phyloP scores from a whole-genome alignment of 2,113 vertebrate genomes.

The Onychorhynchus coronatus region DNA sequence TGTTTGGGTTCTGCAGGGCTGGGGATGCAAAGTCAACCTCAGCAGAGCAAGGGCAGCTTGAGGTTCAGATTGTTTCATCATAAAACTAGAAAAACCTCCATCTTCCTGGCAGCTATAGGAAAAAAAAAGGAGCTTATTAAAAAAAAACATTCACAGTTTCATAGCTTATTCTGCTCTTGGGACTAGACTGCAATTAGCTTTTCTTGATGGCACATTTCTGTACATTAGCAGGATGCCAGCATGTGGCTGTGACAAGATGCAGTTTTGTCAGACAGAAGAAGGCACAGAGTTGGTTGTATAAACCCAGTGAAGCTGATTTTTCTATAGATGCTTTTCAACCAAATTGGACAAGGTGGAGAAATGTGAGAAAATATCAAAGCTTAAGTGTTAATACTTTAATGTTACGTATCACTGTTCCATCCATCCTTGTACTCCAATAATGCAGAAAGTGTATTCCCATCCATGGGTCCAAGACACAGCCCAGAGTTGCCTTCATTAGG shows the following conservation, averaged over 20 bases:
- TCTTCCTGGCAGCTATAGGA: neutral
- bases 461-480: neutral
- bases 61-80: neutral
- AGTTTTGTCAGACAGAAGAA: neutral
- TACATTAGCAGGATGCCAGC: neutral
- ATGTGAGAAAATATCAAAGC: neutral
- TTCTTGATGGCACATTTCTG: neutral
- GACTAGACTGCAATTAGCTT: neutral
- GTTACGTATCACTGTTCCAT: neutral
- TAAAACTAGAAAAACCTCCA: neutral
- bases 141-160: neutral
- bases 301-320: neutral
- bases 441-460: neutral
- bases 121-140: fast-evolving
- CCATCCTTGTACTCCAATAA: neutral
- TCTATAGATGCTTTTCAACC: neutral
- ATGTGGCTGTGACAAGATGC: neutral
- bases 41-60: neutral
- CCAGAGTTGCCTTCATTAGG: neutral
- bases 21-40: neutral
- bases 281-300: neutral
- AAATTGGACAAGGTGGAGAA: neutral
- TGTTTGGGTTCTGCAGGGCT: neutral
- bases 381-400: neutral
- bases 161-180: neutral